These are phyloP conservation scores for Rhabdomys dilectus DNA, from an alignment of 2,113 vertebrate species.

Conservation along the genomic window DNA sequence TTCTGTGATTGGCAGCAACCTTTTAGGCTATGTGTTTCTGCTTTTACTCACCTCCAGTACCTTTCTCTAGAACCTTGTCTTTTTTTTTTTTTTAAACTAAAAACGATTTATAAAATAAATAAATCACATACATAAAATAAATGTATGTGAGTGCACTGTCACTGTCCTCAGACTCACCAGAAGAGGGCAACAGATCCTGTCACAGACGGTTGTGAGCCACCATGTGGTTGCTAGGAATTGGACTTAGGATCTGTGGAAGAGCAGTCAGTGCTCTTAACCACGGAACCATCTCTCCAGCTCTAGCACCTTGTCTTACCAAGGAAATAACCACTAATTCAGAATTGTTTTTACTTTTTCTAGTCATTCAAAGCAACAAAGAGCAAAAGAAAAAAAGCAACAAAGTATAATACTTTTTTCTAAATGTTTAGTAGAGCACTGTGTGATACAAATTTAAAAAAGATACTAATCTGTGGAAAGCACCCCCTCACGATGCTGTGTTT, in stretches of 20 bases:
- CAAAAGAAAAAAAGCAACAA: no score
- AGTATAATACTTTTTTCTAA: background rate
- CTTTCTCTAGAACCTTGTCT: background rate
- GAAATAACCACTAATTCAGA: slow-evolving; percentile 20
- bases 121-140: no score
- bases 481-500: background rate
- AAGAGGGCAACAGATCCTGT: no score
- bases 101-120: no score
- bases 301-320: background rate
- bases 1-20: background rate
- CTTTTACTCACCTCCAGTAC: background rate
- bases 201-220: no score
- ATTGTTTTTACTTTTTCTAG: background rate
- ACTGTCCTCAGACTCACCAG: no score
- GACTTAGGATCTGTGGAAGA: no score
- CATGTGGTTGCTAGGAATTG: no score
- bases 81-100: no score
- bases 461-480: background rate
- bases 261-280: no score
- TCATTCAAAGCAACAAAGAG: background rate
- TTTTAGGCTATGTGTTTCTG: background rate
- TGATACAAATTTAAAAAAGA: background rate
- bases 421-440: background rate
- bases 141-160: no score
- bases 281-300: background rate